Conservation (phyloP, 2,797 vertebrate species). For the Alcedo atthis region DNA sequence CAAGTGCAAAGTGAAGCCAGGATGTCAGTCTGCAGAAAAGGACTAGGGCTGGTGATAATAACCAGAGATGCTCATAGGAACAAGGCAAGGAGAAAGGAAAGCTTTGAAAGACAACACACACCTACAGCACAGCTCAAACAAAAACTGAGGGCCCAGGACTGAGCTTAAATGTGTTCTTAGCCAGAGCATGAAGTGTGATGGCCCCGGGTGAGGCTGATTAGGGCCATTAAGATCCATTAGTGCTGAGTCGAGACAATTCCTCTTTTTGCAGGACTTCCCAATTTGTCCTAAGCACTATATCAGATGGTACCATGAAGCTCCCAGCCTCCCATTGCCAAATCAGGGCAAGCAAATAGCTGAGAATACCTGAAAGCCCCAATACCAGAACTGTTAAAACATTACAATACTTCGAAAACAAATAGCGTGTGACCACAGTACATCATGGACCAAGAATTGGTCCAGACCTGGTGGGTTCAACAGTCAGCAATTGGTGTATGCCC, state of each 20-base stretch:
- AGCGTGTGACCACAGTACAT: fast-evolving
- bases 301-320: fast-evolving
- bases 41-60: background rate
- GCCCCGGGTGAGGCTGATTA: background rate
- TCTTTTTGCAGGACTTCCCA: background rate
- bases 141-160: background rate
- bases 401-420: background rate
- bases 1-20: background rate
- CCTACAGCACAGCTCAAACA: background rate
- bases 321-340: background rate
- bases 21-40: background rate
- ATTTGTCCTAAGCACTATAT: background rate
- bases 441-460: background rate
- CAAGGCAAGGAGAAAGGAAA: background rate
- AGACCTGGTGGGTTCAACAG: background rate
- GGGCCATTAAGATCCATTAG: background rate
- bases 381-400: background rate
- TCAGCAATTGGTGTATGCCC: too few relatives aligned
- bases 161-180: background rate
- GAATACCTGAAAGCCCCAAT: background rate
- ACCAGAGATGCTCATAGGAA: background rate
- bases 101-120: background rate
- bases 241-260: background rate
- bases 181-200: background rate
- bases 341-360: background rate